Evolutionary conservation across 2,888 invertebrate species (phyloP), one percentile per base, ranked within the genome.

Genomic region (Stenolophus ochropezus): DNA sequence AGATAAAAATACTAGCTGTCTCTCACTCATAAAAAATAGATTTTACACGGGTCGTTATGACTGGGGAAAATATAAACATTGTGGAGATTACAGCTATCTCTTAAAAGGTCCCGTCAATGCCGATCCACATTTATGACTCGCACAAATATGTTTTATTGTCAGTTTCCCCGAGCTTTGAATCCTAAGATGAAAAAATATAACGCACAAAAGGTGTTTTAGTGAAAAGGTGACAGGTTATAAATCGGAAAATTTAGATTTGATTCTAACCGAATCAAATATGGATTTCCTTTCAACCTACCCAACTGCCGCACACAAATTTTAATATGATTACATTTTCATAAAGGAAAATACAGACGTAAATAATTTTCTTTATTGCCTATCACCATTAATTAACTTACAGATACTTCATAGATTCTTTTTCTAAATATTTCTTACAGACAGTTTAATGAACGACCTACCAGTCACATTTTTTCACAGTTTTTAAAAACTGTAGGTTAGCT

Each of bases 21-120:
- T 42, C 33, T 42, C 33, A 42, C 33, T 53, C 51, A 18, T 53
- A 53, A 53, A 53, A 53, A 53, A 53, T 53, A 53, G 18, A 53
- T 53, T 53, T 53, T 53, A 18, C 16, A 53, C 51, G 18, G 51
- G 14, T 4, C 16, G 51, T 53, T 53, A 53, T 53, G 51, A 53
- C 51, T 14, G 51, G 16, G 18, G 51, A 53, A 53, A 53, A 16
- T 16, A 53, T 16, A 53, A 53, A 42, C 8, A 42, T 42, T 4
- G 33, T 42, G 33, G 4, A 42, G 33, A 42, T 42, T 42, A 42
- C 33, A 42, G 33, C 33, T 42, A 42, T 42, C 33, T 42, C 8
- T 42, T n/a, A 42, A 42, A 42, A 42, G 33, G 33, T 42, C 8
- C 11, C 33, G 33, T 42, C 33, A 42, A 42, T 42, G 33, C 11